Evolutionary conservation across 2,797 vertebrate species (phyloP).

Genomic region (Cossypha niveicapilla): DNA sequence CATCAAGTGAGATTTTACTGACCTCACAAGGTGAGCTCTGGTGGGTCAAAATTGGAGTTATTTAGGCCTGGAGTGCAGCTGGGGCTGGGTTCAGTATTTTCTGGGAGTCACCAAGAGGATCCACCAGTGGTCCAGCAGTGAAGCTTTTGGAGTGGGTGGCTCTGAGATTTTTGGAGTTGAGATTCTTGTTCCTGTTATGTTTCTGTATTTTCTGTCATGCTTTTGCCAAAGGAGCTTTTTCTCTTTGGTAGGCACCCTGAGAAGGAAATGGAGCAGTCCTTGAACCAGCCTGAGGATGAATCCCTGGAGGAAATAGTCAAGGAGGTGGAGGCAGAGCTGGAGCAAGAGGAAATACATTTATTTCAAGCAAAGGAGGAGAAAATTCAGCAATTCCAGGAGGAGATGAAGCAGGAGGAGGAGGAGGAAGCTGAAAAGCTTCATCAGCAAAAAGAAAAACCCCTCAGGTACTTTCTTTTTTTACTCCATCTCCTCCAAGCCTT

Average conservation of each 20-base stretch:
- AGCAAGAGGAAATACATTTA: conserved; percentile 5
- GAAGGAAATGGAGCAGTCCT: neutral
- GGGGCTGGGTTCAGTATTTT: neutral
- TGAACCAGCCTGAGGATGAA: neutral
- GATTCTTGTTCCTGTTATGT: neutral
- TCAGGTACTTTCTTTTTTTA: conserved; percentile 72
- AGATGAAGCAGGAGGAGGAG: conserved; percentile 69
- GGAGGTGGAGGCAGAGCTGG: neutral
- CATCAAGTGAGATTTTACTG: rapidly evolving
- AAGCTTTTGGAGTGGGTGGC: neutral
- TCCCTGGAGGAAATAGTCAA: neutral
- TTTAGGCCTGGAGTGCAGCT: neutral
- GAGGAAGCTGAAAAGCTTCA: conserved; percentile 55
- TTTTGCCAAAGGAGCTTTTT: neutral
- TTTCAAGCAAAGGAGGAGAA: conserved; percentile 20
- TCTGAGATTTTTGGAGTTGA: neutral
- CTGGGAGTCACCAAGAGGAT: neutral
- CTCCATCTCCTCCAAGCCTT: neutral
- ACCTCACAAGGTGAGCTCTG: neutral
- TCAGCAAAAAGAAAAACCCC: conserved; percentile 74
- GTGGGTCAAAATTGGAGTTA: rapidly evolving
- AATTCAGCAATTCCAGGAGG: conserved; percentile 56
- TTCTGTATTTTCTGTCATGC: neutral
- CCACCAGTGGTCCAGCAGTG: neutral
- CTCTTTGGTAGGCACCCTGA: conserved; percentile 22